These are phyloP conservation scores for Ianthella basta DNA, from an alignment of 37 sponge, comb jelly and placozoan genomes.

Conservation along the genomic window DNA sequence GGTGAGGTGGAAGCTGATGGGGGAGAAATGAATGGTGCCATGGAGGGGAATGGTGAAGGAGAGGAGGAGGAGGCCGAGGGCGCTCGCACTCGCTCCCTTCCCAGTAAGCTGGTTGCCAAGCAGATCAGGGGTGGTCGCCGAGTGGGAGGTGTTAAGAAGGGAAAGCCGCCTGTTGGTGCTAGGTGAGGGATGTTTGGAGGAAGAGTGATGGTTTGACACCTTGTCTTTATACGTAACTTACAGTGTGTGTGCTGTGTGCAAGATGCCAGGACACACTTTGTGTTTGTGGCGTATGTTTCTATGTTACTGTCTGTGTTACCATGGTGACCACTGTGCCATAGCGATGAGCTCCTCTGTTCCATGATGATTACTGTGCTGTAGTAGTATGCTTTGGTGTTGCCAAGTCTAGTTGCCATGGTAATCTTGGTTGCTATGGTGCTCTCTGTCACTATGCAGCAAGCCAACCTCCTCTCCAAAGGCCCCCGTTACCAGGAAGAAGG, in stretches of 20 bases:
- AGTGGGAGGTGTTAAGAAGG: not conserved
- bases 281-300: too few relatives aligned
- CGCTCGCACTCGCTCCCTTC: not conserved
- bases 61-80: constrained; percentile 40
- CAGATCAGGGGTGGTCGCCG: not conserved
- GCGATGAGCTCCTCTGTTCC: too few relatives aligned
- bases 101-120: not conserved
- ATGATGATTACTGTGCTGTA: too few relatives aligned
- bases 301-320: too few relatives aligned
- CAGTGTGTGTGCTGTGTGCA: too few relatives aligned
- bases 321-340: too few relatives aligned
- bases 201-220: too few relatives aligned
- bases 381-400: too few relatives aligned
- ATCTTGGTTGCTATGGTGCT: not conserved
- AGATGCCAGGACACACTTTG: too few relatives aligned
- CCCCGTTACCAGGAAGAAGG: constrained; percentile 43
- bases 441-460: not conserved
- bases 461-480: constrained; percentile 12
- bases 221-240: too few relatives aligned
- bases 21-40: constrained; percentile 7
- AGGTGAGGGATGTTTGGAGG: too few relatives aligned
- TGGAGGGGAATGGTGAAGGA: constrained; percentile 16
- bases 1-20: not conserved
- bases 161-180: not conserved
- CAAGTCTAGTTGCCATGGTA: too few relatives aligned